Base-by-base conservation (phyloP, 30 jellyfish, hydroid and myxozoan species). In the Cassiopea xamachana region DNA sequence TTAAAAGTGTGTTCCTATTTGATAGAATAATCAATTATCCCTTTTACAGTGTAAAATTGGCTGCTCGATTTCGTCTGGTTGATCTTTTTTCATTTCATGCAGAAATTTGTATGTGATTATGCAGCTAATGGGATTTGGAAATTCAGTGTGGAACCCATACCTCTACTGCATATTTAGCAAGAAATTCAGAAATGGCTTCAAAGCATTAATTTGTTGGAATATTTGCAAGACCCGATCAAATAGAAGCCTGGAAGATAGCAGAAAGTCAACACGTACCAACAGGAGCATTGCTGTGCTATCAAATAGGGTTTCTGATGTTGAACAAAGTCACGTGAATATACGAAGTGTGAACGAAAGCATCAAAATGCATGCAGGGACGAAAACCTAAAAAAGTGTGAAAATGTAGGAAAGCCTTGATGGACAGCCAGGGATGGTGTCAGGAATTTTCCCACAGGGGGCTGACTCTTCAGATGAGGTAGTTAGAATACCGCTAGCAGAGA, bases 111-210 rank as follows among this genome's bases (percentile, higher is more conserved):
- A 43, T 14, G 46, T 79, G 13, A 60, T 88, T 45, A 81, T 86
- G 7, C 90, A 82, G 67, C 82, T 67, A 2, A 49, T 82, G 13
- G 90, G 74, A 7, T 82, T 82, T 44, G 69, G 86, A 1, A 88
- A 88, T 49, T 88, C 95, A 61, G 95, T 91, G 7, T 67, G 87
- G 92, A 88, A 88, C 82, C 95, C 95, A 9, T 88, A 77, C 73
- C 64, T 80, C 90, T 88, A 89, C 88, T 89, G 84, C 48, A 59
- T 80, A 1, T 69, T 89, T 50, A 89, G 92, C 82, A 70, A 69
- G 80, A 82, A 48, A 18, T 89, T 80, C 92, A 19, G 96, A 60
- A 59, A 81, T 46, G 92, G 96, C 59, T 79, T 89, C 76, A 89
- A 80, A 50, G 89, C 70, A 79, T 3, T 81, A 69, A 7, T 47